Percentiles rank a stretch among this genome's conserved stretches.
These are phyloP conservation scores for Drosophila micromelanica DNA, from an alignment of 1,140 invertebrate genomes.

Conservation along the genomic window DNA sequence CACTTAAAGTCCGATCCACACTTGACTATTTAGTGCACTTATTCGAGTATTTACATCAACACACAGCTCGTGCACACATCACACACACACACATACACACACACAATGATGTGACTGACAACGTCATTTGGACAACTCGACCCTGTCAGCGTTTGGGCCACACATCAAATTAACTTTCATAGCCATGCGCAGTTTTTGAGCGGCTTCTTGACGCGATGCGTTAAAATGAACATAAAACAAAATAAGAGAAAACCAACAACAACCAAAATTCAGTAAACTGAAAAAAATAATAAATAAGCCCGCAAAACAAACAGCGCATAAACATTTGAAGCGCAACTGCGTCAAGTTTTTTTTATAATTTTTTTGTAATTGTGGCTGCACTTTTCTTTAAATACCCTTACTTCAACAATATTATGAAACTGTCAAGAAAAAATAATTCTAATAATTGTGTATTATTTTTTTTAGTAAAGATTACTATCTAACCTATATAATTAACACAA, in stretches of 20 bases:
- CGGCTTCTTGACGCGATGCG: constrained; percentile 49
- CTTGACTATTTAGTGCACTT: constrained; percentile 35
- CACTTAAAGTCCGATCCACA: constrained; percentile 44
- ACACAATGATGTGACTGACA: constrained; percentile 32
- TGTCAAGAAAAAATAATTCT: neutral
- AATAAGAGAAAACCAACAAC: constrained; percentile 26
- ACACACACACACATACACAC: constrained; percentile 14
- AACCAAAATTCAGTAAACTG: constrained; percentile 31
- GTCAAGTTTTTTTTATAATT: neutral
- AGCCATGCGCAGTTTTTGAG: constrained; percentile 33
- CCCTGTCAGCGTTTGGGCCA: constrained; percentile 37
- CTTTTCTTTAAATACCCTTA: neutral
- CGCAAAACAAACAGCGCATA: constrained; percentile 49
- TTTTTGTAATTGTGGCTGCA: neutral
- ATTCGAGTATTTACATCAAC: constrained; percentile 35
- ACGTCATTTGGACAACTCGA: constrained; percentile 38
- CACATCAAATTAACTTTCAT: constrained; percentile 45
- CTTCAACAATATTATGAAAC: neutral
- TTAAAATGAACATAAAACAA: constrained; percentile 32
- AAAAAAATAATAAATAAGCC: constrained; percentile 36
- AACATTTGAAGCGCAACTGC: constrained; percentile 26
- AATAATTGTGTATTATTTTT: too few species aligned
- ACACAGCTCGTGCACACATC: constrained; percentile 10
- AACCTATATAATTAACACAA: too few species aligned
- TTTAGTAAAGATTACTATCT: too few species aligned